Conservation (phyloP, 1,140 invertebrate species). For the Conus betulinus region DNA sequence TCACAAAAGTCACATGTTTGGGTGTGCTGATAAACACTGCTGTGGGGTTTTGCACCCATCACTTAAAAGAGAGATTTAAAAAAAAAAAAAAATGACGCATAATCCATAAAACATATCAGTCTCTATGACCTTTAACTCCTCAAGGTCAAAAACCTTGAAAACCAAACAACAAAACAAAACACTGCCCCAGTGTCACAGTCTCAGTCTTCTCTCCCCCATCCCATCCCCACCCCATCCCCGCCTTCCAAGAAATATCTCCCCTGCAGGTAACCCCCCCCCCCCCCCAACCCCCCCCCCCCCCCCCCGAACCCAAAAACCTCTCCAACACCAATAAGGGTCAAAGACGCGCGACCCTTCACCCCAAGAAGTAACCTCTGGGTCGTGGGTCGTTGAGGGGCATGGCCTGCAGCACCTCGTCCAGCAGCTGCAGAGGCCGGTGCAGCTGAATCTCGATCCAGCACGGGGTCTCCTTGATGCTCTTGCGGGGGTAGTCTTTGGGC, state of each 20-base stretch:
- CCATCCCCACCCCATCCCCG: too few species aligned
- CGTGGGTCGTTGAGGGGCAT: slow-evolving; percentile 69
- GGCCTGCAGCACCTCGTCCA: slow-evolving; percentile 89
- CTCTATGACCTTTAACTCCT: neutral
- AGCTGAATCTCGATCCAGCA: slow-evolving; percentile 99
- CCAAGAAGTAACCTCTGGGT: slow-evolving; percentile 65
- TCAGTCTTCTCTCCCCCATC: too few species aligned
- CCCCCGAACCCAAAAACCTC: too few species aligned
- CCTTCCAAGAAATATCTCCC: too few species aligned
- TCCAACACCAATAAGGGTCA: too few species aligned
- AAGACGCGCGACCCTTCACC: slow-evolving; percentile 43
- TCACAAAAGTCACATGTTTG: too few species aligned
- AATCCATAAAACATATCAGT: neutral
- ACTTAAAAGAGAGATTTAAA: neutral
- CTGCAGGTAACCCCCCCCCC: too few species aligned
- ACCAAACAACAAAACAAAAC: neutral
- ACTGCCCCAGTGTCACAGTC: too few species aligned
- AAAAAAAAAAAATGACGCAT: neutral
- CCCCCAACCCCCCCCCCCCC: too few species aligned
- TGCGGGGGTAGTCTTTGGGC: slow-evolving; percentile 97
- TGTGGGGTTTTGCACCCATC: too few species aligned
- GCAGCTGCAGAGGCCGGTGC: slow-evolving; percentile 92
- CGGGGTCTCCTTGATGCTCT: slow-evolving; percentile 98
- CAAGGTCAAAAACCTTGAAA: slow-evolving; percentile 7
- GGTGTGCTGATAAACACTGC: too few species aligned